Base-by-base conservation (phyloP, 2,888 invertebrate species). In the Idaea dimidiata region DNA sequence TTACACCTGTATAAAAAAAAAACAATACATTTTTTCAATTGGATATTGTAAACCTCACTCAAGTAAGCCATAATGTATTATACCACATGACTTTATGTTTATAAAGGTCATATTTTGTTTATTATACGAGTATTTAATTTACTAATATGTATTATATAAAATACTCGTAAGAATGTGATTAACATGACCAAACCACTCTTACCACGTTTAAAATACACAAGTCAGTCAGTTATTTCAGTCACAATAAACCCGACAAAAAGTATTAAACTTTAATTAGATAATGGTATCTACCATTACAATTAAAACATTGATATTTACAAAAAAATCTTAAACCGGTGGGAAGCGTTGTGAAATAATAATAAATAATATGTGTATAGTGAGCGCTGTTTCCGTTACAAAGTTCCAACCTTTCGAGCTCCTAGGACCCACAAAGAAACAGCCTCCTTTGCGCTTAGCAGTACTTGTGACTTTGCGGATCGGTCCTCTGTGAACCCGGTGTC, bases 361-460 rank as follows among this genome's bases (percentile, higher is more conserved):
- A 64, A 62, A 72, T 69, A 77, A 78, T 74, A 75, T 71, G 78
- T 81, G 82, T 80, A 78, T 75, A 76, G 79, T 81, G 80, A 81
- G 75, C 78, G 80, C 79, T 80, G 80, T 74, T 74, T 81, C 82
- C 80, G 75, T 74, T 77, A 81, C 77, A 80, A 86, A 83, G 77
- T 75, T 90, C 94, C 94, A 95, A 97, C 97, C 97, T 97, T 97
- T 94, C 97, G 95, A 94, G 96, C 96, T 95, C 97, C 97, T 94
- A 97, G 96, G 93, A 97, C 96, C 97, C 97, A 97, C 93, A 97
- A 96, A 93, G 97, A 96, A 94, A 97, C 96, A 94, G 97, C 97
- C 95, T 97, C 97, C 95, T 96, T 96, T 94, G 97, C 96, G 94
- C 96, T 97, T 94, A 97, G 95, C 94, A 97, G 96, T 94, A 95